Percentiles rank a stretch among this genome's conserved stretches.
These are phyloP conservation scores for Oreochromis mossambicus DNA, from an alignment of 2,797 vertebrate species.

Conservation along the genomic window DNA sequence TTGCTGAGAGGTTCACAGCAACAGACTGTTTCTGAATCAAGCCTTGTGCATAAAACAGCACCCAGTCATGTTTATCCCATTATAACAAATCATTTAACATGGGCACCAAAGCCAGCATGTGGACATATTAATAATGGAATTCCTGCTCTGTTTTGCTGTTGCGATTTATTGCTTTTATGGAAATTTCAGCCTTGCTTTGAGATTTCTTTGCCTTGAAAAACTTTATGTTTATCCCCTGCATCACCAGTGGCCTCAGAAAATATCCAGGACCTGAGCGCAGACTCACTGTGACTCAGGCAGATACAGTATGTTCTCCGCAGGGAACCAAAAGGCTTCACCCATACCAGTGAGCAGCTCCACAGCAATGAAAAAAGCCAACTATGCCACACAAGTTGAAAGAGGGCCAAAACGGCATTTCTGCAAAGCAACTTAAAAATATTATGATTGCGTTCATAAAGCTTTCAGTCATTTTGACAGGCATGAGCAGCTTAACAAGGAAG, in stretches of 20 bases:
- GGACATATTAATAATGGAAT: constrained; percentile 60
- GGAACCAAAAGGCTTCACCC: constrained; percentile 39
- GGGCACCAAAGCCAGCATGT: constrained; percentile 42
- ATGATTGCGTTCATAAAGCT: constrained; percentile 55
- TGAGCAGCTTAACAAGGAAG: constrained; percentile 39
- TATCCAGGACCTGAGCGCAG: constrained; percentile 1
- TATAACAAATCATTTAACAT: constrained; percentile 61
- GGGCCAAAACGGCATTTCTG: constrained; percentile 7
- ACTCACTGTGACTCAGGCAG: constrained; percentile 51
- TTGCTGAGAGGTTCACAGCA: constrained; percentile 35
- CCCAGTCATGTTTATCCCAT: constrained; percentile 65
- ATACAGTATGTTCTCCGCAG: constrained; percentile 25
- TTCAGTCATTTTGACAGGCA: constrained; percentile 56
- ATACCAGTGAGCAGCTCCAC: constrained; percentile 17
- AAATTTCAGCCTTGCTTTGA: constrained; percentile 26
- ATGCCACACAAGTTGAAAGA: constrained; percentile 68
- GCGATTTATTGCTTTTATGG: constrained; percentile 53
- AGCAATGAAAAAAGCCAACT: constrained; percentile 28
- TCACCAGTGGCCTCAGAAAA: background rate
- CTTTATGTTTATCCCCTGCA: constrained; percentile 37
- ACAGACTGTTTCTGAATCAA: constrained; percentile 64
- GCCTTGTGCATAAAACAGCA: constrained; percentile 31
- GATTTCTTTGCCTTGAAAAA: constrained; percentile 14
- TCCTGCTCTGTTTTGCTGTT: constrained; percentile 32
- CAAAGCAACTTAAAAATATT: constrained; percentile 53